A percentile compares a stretch with the other conserved stretches of the same genome.
Evolutionary conservation across 2,888 invertebrate species (phyloP).

Genomic region (Lasioglossum oenotherae): DNA sequence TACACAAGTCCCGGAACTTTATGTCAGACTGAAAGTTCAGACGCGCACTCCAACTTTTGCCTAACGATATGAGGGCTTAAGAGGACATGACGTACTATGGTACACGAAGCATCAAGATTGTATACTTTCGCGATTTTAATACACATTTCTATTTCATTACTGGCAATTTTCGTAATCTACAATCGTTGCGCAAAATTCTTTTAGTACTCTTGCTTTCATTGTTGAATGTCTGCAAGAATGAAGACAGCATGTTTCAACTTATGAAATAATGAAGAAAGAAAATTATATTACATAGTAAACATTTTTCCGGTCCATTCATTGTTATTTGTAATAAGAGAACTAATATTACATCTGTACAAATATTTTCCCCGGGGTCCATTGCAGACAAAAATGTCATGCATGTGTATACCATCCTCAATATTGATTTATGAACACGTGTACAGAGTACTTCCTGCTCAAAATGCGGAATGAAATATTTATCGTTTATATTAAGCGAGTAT

Average conservation of each 20-base stretch:
- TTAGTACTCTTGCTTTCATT: neutral
- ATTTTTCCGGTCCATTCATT: neutral
- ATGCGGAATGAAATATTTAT: conserved; percentile 6
- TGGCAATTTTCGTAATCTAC: neutral
- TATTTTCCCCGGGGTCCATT: neutral
- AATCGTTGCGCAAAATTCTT: neutral
- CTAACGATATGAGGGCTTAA: conserved; percentile 10
- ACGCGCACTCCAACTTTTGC: neutral
- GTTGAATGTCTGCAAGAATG: neutral
- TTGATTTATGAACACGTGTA: neutral
- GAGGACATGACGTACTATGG: neutral
- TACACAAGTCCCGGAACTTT: neutral
- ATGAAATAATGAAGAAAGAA: neutral
- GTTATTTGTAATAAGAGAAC: neutral
- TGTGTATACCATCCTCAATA: neutral
- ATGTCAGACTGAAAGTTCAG: neutral
- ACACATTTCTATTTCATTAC: neutral
- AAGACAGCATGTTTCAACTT: neutral
- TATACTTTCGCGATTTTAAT: neutral
- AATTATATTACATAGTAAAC: neutral
- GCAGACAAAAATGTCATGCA: neutral
- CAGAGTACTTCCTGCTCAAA: neutral
- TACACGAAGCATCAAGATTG: neutral
- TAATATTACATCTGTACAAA: neutral
- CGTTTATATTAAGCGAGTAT: neutral